Percentiles rank a stretch among this genome's conserved stretches.
Evolutionary conservation across 2,797 vertebrate genomes (phyloP).

Genomic region (Dendrocincla tyrannina): DNA sequence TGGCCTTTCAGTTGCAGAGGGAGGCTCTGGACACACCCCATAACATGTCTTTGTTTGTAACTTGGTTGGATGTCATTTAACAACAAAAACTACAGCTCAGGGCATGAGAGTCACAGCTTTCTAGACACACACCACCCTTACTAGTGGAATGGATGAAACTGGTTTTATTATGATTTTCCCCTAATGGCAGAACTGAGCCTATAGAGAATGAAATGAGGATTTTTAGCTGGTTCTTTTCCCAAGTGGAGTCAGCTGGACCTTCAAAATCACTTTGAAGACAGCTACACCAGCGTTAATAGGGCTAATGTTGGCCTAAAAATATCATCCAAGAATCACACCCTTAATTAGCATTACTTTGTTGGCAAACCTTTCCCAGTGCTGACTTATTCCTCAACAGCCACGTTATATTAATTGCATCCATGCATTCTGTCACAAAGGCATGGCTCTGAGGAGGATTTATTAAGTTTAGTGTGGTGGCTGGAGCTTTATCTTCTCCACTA

Average conservation of each 20-base stretch:
- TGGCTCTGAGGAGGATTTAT: not conserved
- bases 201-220: not conserved
- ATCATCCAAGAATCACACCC: conserved; percentile 2
- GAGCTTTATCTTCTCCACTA: not conserved
- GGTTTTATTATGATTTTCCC: not conserved
- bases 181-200: not conserved
- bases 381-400: not conserved
- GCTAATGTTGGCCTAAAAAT: not conserved
- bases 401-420: not conserved
- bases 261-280: not conserved
- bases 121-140: not conserved
- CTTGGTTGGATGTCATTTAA: not conserved
- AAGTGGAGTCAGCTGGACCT: not conserved
- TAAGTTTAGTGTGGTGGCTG: not conserved
- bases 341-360: not conserved
- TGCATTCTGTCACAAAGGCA: not conserved
- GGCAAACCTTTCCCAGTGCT: not conserved
- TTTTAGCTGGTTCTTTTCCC: not conserved
- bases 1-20: not conserved
- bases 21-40: not conserved
- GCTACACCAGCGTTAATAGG: not conserved
- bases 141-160: not conserved
- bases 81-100: not conserved
- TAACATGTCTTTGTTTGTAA: not conserved
- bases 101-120: not conserved